Percentiles rank a stretch among this genome's conserved stretches.
phyloP scores from a whole-genome alignment of 2,113 vertebrate genomes.

The Pseudorhombus dupliciocellatus region DNA sequence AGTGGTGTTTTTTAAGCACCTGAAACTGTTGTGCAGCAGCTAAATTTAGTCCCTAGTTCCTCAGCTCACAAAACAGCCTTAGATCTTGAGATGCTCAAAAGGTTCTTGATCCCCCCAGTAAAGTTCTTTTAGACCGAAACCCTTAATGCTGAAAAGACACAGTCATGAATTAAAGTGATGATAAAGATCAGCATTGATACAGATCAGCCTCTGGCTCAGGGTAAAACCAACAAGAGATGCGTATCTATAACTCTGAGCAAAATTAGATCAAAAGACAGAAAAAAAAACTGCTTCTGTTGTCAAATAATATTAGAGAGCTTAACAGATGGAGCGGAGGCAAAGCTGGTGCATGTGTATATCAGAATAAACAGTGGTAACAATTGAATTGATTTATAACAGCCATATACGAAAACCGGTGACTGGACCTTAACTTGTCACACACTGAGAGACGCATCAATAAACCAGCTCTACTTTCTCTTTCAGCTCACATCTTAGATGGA shows the following conservation, averaged over 20 bases:
- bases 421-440: background rate
- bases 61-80: background rate
- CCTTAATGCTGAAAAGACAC: background rate
- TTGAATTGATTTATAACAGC: background rate
- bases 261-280: background rate
- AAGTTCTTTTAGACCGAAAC: background rate
- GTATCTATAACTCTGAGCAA: slow-evolving; percentile 5
- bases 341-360: background rate
- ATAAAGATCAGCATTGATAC: slow-evolving; percentile 19
- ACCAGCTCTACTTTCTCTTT: too few species aligned
- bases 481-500: too few species aligned
- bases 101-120: background rate
- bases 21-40: background rate
- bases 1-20: background rate
- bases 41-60: background rate
- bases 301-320: background rate
- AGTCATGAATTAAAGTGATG: background rate
- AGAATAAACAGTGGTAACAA: background rate
- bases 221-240: slow-evolving; percentile 12
- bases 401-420: background rate
- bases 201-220: slow-evolving; percentile 11
- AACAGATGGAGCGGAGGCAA: background rate
- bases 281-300: background rate
- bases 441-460: too few species aligned
- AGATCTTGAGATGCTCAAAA: background rate